These are phyloP conservation scores for Falco naumanni DNA, from an alignment of 2,797 vertebrate species.

Conservation along the genomic window DNA sequence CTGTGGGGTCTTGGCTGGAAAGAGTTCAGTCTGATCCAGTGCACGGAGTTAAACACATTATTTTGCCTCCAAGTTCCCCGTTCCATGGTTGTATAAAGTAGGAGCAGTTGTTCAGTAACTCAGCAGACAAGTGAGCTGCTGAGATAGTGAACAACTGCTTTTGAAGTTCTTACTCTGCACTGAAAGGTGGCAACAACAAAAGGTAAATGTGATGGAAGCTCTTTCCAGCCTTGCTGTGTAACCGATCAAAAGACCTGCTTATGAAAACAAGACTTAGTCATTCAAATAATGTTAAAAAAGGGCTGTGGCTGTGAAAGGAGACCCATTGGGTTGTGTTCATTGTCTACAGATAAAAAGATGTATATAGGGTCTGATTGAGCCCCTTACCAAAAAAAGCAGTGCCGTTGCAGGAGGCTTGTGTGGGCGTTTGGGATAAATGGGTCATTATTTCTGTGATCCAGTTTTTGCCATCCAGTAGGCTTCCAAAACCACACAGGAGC, in stretches of 20 bases:
- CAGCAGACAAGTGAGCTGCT: background rate
- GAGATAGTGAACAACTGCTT: background rate
- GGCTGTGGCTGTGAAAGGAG: background rate
- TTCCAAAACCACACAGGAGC: background rate
- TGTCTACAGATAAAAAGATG: background rate
- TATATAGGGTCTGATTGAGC: accelerated
- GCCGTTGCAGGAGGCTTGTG: accelerated
- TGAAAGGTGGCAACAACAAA: background rate
- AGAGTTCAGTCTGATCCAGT: background rate
- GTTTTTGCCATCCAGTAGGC: background rate
- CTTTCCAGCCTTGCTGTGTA: background rate
- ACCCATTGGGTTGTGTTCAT: accelerated
- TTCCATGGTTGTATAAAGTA: background rate
- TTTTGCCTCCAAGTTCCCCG: background rate
- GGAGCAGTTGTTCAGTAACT: background rate
- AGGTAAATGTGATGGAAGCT: accelerated
- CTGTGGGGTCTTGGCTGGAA: background rate
- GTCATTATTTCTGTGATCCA: background rate
- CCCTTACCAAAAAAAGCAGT: background rate
- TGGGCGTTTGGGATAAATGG: too few relatives aligned
- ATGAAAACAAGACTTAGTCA: background rate
- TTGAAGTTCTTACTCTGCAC: background rate
- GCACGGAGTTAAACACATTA: accelerated
- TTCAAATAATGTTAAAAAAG: background rate
- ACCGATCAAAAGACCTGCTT: background rate